phyloP scores from a whole-genome alignment of 1,140 invertebrate genomes.

The Brachionus paranguensis region DNA sequence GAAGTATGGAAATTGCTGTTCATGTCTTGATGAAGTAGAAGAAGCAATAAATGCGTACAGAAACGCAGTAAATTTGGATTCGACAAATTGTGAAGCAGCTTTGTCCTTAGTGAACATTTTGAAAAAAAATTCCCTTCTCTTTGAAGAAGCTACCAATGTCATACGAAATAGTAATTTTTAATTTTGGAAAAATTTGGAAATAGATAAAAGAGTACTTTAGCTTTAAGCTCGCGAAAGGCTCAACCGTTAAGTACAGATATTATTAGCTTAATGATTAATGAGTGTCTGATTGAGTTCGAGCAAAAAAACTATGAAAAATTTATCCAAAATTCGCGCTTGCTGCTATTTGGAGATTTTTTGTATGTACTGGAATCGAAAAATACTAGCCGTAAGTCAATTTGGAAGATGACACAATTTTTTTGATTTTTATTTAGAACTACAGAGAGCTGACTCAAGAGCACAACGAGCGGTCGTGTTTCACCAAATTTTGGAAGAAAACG shows the following conservation, averaged over 20 bases:
- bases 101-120: conserved; percentile 1
- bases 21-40: neutral
- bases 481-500: conserved; percentile 29
- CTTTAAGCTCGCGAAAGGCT: neutral
- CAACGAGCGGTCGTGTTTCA: conserved; percentile 25
- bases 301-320: conserved; percentile 9
- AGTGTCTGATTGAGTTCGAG: neutral
- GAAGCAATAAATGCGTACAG: conserved; percentile 31
- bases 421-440: neutral
- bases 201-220: neutral
- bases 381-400: neutral
- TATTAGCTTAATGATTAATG: conserved; percentile 5
- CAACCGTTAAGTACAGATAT: neutral
- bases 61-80: conserved; percentile 25
- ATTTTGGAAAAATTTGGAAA: neutral
- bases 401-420: neutral
- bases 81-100: conserved; percentile 9
- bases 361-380: conserved; percentile 7
- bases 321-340: neutral
- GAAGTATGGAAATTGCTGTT: conserved; percentile 30
- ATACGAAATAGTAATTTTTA: conserved; percentile 22
- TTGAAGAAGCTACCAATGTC: conserved; percentile 25
- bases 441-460: conserved; percentile 8
- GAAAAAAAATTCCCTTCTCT: conserved; percentile 2
- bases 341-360: conserved; percentile 13